phyloP scores from a whole-genome alignment of 1,140 invertebrate species.

The Centruroides vittatus region DNA sequence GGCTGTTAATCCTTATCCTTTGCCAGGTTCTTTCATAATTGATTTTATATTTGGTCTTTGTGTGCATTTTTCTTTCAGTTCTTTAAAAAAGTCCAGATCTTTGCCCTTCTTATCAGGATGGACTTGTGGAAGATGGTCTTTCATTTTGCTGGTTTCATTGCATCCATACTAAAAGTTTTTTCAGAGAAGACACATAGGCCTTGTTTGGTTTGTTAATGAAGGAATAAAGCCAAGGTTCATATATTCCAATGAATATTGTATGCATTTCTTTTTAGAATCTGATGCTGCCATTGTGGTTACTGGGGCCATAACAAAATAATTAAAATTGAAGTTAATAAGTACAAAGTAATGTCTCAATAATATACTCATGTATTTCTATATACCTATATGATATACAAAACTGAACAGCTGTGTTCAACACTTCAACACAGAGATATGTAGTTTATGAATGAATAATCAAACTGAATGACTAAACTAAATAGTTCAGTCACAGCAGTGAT shows the following conservation, averaged over 20 bases:
- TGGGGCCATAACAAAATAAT: no score
- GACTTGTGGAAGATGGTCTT: constrained; percentile 16
- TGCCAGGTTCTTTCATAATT: neutral
- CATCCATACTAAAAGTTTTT: constrained; percentile 10
- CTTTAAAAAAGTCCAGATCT: constrained; percentile 7
- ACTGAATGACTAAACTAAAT: no score
- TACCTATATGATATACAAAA: no score
- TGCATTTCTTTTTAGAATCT: constrained; percentile 19
- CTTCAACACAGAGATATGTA: no score
- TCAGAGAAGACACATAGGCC: constrained; percentile 11
- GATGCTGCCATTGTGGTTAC: neutral
- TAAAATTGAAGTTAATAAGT: no score
- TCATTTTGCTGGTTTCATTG: constrained; percentile 15
- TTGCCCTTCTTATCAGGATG: constrained; percentile 15
- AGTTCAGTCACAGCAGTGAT: no score
- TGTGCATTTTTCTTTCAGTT: neutral
- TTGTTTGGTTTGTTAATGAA: constrained; percentile 12
- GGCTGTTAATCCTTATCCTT: neutral
- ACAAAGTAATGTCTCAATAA: no score
- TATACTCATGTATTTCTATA: no score
- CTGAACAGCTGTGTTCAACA: no score
- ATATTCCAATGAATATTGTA: constrained; percentile 15
- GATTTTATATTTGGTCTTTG: neutral
- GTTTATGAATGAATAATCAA: no score
- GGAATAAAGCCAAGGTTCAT: constrained; percentile 16